Conservation (phyloP, 2,113 vertebrate genomes). For the Suncus etruscus region DNA sequence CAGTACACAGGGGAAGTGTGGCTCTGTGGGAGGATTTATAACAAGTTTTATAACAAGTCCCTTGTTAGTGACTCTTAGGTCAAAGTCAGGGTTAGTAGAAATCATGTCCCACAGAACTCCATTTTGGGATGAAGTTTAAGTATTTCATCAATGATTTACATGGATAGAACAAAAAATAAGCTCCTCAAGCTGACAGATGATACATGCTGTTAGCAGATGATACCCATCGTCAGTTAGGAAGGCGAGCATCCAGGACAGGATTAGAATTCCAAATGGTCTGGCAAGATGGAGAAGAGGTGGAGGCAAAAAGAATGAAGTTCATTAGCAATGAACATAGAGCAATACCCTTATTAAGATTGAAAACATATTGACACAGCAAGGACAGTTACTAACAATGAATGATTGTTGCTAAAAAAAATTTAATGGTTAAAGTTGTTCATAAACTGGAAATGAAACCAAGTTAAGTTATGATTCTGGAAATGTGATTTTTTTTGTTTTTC, state of each 20-base stretch:
- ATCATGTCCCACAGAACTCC: constrained; percentile 49
- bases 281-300: constrained; percentile 84
- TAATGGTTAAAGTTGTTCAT: constrained; percentile 47
- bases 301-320: constrained; percentile 78
- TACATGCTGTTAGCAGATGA: constrained; percentile 84
- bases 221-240: constrained; percentile 82
- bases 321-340: constrained; percentile 75
- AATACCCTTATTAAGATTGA: constrained; percentile 64
- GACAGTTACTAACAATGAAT: constrained; percentile 10
- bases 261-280: constrained; percentile 86
- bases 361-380: constrained; percentile 14
- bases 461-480: constrained; percentile 59
- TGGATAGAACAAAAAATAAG: constrained; percentile 81
- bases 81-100: constrained; percentile 46
- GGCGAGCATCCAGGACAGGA: constrained; percentile 85
- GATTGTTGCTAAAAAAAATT: constrained; percentile 10
- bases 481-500: not conserved
- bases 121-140: constrained; percentile 73
- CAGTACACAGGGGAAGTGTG: not conserved
- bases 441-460: constrained; percentile 71
- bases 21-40: constrained; percentile 3
- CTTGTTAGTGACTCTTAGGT: constrained; percentile 16
- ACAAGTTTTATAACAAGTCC: not conserved
- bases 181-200: constrained; percentile 83
- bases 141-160: constrained; percentile 84